These are phyloP conservation scores for Tenebrio molitor DNA, from an alignment of 1,140 invertebrate genomes.

Conservation along the genomic window DNA sequence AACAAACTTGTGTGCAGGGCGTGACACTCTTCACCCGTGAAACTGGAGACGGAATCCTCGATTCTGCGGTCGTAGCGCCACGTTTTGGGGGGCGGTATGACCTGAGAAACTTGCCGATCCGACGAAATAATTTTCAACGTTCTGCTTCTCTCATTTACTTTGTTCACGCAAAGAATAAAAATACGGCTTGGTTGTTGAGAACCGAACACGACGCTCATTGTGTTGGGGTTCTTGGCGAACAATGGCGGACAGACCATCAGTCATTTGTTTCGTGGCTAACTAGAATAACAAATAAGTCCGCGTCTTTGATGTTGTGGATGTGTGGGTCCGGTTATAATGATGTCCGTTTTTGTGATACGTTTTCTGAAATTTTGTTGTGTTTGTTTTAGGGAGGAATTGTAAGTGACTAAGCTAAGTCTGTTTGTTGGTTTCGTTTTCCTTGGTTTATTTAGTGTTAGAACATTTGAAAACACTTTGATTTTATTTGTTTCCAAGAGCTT, in stretches of 20 bases:
- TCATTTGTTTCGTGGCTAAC: constrained; percentile 12
- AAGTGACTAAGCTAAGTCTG: constrained; percentile 28
- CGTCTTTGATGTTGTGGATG: not conserved
- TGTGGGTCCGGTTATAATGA: not conserved
- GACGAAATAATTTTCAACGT: no score
- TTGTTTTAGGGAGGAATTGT: constrained; percentile 33
- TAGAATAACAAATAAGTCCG: constrained; percentile 6
- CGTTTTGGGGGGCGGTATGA: no score
- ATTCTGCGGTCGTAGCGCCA: no score
- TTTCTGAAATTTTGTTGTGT: constrained; percentile 28
- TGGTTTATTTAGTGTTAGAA: constrained; percentile 9
- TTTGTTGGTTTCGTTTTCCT: constrained; percentile 14
- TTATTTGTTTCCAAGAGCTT: constrained; percentile 3
- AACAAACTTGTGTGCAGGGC: no score
- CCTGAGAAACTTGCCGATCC: no score
- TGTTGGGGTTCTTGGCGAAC: not conserved
- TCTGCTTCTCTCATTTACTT: not conserved
- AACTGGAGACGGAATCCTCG: no score
- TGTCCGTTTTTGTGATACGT: not conserved
- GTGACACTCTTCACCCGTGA: no score
- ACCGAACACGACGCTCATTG: not conserved
- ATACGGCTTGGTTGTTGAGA: not conserved
- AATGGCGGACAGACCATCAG: constrained; percentile 1
- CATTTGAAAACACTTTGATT: not conserved
- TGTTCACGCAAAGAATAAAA: constrained; percentile 18